These are phyloP conservation scores for Manis javanica DNA, from an alignment of 2,797 vertebrate genomes.

Conservation along the genomic window DNA sequence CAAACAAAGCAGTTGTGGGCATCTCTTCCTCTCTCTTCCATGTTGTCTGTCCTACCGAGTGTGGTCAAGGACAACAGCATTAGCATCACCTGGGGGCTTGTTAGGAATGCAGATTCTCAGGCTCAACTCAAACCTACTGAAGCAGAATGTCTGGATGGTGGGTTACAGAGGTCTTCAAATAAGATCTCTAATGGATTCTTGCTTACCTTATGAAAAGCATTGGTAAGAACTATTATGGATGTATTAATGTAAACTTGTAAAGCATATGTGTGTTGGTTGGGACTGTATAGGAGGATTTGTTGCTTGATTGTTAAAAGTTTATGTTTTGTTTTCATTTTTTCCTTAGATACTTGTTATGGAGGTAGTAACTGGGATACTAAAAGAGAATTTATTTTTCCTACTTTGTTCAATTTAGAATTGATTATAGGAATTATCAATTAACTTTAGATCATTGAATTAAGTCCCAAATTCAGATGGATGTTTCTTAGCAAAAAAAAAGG, in stretches of 20 bases:
- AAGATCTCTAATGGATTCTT: not conserved
- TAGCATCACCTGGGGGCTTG: not conserved
- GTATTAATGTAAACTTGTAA: not conserved
- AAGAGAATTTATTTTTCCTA: not conserved
- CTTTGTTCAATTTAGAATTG: not conserved
- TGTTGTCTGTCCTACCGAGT: not conserved
- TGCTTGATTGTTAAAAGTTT: not conserved
- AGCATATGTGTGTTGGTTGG: not conserved
- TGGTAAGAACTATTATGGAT: not conserved
- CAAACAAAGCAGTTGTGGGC: not conserved
- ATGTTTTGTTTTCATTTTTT: not conserved
- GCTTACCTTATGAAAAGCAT: not conserved
- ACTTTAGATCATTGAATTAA: conserved; percentile 6
- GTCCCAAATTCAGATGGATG: not conserved
- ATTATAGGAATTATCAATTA: not conserved
- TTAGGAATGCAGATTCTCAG: not conserved
- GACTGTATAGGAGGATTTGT: not conserved
- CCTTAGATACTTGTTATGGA: not conserved
- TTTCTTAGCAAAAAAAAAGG: not conserved
- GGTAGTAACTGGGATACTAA: not conserved
- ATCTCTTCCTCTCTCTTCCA: not conserved
- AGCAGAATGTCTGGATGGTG: not conserved
- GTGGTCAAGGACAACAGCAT: not conserved
- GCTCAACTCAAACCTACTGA: not conserved
- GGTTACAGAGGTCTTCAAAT: not conserved